Evolutionary conservation across 2,888 invertebrate genomes (phyloP), one percentile per base, ranked within the genome.

Genomic region (Epistrophe grossulariae): DNA sequence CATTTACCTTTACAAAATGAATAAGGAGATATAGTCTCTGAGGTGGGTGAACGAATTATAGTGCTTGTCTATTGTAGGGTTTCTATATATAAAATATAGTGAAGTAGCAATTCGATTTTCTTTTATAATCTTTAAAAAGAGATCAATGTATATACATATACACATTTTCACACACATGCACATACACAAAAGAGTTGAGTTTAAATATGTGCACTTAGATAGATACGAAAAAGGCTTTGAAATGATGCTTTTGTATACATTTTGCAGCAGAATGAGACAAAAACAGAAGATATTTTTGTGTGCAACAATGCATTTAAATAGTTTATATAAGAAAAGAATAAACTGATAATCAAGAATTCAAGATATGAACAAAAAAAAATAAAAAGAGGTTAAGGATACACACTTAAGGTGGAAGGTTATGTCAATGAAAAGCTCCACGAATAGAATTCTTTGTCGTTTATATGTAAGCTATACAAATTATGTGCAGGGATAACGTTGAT

Each of bases 1-100:
- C 88, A 80, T 90, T 90, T 90, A 90, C 88, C 88, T 88, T 80
- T 78, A 88, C 87, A 89, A 81, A 81, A 79, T 71, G 70, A 17
- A 89, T 79, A 85, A 88, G 84, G 77, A 88, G 79, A 71, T 73
- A 71, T 73, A 71, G 64, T 50, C 57, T 52, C 1, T 57, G 48
- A 78, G 79, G 84, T 79, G 70, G 88, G 79, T 87, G 87, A 87
- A 87, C 87, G 87, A 79, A 87, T 87, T 83, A 87, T 87, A 40
- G 83, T 70, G 62, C 71, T 59, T 72, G 55, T 79, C 70, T 62
- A 79, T 87, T 83, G 83, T 79, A 87, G 31, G 87, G 87, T 87
- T 83, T 87, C 87, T 83, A 52, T 81, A 50, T 83, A n/a, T n/a
- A n/a, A n/a, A 52, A 78, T 43, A 62, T 19, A 17, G 48, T 40